Percentiles rank a stretch among this genome's conserved stretches.
Conservation (phyloP, 2,888 invertebrate genomes). For the Selenia dentaria region DNA sequence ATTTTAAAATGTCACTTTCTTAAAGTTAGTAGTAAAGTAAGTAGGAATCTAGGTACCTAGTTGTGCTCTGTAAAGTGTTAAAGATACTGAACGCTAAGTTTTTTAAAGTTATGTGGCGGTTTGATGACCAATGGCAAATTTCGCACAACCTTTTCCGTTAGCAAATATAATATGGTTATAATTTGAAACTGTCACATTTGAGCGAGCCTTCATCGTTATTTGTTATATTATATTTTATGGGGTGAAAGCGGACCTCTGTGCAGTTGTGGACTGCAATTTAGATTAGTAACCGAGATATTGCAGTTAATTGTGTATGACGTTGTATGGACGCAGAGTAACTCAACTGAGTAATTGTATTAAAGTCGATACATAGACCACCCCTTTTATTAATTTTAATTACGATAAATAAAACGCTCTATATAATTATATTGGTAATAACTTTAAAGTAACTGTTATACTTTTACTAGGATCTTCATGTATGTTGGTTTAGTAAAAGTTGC, state of each 20-base stretch:
- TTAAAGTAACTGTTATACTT: too few relatives aligned
- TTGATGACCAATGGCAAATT: too few relatives aligned
- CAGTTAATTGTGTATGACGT: constrained; percentile 67
- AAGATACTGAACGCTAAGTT: too few relatives aligned
- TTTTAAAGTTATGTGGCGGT: too few relatives aligned
- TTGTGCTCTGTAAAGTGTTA: too few relatives aligned
- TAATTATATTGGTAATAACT: constrained; percentile 5
- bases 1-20: too few relatives aligned
- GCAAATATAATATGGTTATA: not conserved
- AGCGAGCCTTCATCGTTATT: constrained; percentile 31
- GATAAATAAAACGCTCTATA: constrained; percentile 1
- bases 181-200: constrained; percentile 2
- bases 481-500: too few relatives aligned
- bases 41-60: too few relatives aligned
- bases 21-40: too few relatives aligned
- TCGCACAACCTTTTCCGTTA: constrained; percentile 11
- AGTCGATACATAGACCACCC: constrained; percentile 3
- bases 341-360: constrained; percentile 23
- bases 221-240: constrained; percentile 44
- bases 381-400: not conserved
- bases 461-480: too few relatives aligned
- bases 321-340: constrained; percentile 6
- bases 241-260: constrained; percentile 72
- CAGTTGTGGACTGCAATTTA: constrained; percentile 70
- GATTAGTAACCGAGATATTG: constrained; percentile 69